These are phyloP conservation scores for Napeogenes sylphis DNA, from an alignment of 2,888 invertebrate species.

Conservation along the genomic window DNA sequence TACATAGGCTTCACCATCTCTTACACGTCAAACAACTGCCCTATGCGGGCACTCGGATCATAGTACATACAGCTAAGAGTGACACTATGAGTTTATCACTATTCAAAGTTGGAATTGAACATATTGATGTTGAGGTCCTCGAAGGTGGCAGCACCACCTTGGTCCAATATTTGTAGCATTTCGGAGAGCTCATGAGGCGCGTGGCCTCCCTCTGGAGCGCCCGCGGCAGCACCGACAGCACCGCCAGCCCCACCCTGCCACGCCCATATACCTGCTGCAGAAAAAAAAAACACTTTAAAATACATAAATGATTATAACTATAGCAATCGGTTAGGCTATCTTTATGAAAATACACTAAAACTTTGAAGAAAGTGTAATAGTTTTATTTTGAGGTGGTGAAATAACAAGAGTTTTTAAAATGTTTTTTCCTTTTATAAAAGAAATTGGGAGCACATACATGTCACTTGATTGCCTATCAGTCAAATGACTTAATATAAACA, in stretches of 20 bases:
- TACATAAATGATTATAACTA: too few relatives aligned
- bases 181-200: slow-evolving; percentile 89
- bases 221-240: slow-evolving; percentile 46
- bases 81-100: slow-evolving; percentile 30
- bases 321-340: too few relatives aligned
- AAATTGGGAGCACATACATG: too few relatives aligned
- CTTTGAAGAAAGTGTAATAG: too few relatives aligned
- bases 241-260: slow-evolving; percentile 81
- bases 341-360: too few relatives aligned
- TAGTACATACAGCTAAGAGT: slow-evolving; percentile 13
- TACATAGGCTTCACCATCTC: slow-evolving; percentile 17
- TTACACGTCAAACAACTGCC: not conserved
- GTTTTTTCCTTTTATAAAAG: too few relatives aligned
- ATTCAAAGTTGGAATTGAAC: slow-evolving; percentile 85
- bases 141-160: slow-evolving; percentile 88
- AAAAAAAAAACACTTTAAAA: slow-evolving; percentile 7
- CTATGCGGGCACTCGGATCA: not conserved
- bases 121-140: slow-evolving; percentile 93
- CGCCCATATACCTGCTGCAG: slow-evolving; percentile 83
- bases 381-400: too few relatives aligned
- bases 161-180: slow-evolving; percentile 95
- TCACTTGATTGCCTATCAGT: too few relatives aligned
- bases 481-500: too few relatives aligned
- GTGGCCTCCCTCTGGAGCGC: slow-evolving; percentile 56
- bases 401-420: too few relatives aligned